Conservation (phyloP, 30 jellyfish, hydroid and myxozoan species). For the Cassiopea andromeda region DNA sequence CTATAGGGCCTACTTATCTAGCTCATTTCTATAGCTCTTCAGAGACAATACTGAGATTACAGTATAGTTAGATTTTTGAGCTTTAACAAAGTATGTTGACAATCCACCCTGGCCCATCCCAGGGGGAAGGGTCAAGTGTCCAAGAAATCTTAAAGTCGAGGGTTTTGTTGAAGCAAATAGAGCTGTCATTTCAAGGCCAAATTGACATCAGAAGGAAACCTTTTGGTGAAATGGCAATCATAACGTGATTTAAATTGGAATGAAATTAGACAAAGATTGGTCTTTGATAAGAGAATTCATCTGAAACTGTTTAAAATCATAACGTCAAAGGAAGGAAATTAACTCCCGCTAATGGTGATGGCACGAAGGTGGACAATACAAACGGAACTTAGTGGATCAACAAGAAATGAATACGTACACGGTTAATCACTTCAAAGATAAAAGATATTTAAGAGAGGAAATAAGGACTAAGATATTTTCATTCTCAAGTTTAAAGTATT, state of each 20-base stretch:
- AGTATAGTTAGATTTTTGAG: neutral
- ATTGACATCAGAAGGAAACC: too few species aligned
- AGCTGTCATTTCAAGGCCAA: too few species aligned
- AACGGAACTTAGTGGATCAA: neutral
- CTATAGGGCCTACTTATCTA: neutral
- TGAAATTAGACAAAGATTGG: neutral
- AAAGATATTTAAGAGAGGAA: neutral
- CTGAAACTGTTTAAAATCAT: neutral
- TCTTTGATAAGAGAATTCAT: neutral
- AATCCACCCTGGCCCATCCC: neutral
- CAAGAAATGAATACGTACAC: neutral
- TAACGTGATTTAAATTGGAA: neutral
- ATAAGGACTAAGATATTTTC: neutral
- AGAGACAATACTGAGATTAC: neutral
- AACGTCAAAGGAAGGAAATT: neutral
- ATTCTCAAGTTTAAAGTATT: neutral
- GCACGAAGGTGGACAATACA: neutral
- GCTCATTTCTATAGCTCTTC: conserved; percentile 1
- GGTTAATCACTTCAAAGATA: neutral
- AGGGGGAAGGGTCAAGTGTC: too few species aligned
- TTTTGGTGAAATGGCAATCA: too few species aligned
- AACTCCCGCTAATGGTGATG: neutral
- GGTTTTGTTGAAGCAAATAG: too few species aligned
- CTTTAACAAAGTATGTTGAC: neutral
- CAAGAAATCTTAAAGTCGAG: too few species aligned